These are phyloP conservation scores for Diarsia dahlii DNA, from an alignment of 2,888 invertebrate species.

Conservation along the genomic window DNA sequence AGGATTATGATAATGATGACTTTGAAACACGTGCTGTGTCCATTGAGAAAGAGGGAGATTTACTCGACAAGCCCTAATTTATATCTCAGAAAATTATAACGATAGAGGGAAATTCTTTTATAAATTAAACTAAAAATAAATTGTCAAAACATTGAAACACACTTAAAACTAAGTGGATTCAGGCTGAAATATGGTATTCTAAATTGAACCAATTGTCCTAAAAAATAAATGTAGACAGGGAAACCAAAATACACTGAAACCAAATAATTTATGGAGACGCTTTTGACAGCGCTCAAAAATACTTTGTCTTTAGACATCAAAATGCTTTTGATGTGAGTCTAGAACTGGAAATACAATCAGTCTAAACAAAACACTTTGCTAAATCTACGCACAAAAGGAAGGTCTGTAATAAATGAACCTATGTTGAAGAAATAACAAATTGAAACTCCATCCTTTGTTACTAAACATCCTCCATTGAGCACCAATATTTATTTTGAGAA, in stretches of 20 bases:
- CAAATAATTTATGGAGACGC: constrained; percentile 20
- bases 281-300: constrained; percentile 4
- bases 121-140: constrained; percentile 53
- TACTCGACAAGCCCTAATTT: constrained; percentile 70
- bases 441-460: constrained; percentile 29
- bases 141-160: constrained; percentile 56
- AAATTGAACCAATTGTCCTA: constrained; percentile 54
- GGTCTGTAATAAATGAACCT: constrained; percentile 10
- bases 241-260: constrained; percentile 11
- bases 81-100: constrained; percentile 53
- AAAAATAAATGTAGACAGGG: constrained; percentile 14
- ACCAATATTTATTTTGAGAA: constrained; percentile 57
- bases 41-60: constrained; percentile 64
- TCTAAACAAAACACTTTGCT: neutral
- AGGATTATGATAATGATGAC: constrained; percentile 80
- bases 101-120: constrained; percentile 36
- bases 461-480: constrained; percentile 41
- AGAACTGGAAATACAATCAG: neutral
- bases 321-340: constrained; percentile 9
- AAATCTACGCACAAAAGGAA: constrained; percentile 16
- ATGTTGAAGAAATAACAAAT: constrained; percentile 27
- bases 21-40: constrained; percentile 73
- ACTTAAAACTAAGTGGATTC: constrained; percentile 48
- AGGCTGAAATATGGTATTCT: constrained; percentile 52
- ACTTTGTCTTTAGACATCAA: neutral